Base-by-base conservation (phyloP, 2,113 vertebrate species). In the Siphamia tubifer region DNA sequence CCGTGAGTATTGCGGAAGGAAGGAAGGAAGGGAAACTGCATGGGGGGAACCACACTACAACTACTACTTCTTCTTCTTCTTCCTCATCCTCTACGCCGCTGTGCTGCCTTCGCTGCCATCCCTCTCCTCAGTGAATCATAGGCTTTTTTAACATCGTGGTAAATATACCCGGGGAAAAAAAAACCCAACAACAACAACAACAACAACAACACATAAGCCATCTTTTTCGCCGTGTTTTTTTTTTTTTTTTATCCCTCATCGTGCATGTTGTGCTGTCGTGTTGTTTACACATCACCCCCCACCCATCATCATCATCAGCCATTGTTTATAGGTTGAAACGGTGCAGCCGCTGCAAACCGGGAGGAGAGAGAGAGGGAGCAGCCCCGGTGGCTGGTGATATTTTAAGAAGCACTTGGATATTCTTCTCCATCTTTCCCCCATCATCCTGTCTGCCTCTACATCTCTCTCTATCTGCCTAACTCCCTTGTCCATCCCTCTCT, bases 91-190 rank as follows among this genome's bases (percentile, higher is more conserved):
- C 90, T 82, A 81, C 74, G 92, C 58, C 90, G 83, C 93, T 36
- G 58, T 70, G 47, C 73, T 67, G 71, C 82, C 73, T 71, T 52
- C 60, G 54, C 72, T 77, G 35, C 77, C 84, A 92, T 93, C 95
- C 93, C 94, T 93, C 91, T 93, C 95, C 16, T n/a, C n/a, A 94
- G 92, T 95, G 95, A 95, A 95, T 97, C 95, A 94, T 94, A 95
- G 94, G 94, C 94, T 94, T 92, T 96, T 95, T 93, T 95, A 93
- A 94, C 95, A 94, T 90, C 95, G 92, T 96, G 95, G 95, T 96
- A 95, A 98, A 96, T 95, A 96, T 98, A 93, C 95, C 93, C 80
- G 56, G 40, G 44, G 38, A 54, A 92, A 93, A 82, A 95, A 64
- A 94, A n/a, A n/a, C n/a, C n/a, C n/a, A n/a, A n/a, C n/a, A n/a